Percentiles rank a stretch among this genome's conserved stretches.
These are phyloP conservation scores for Neoscelio sp. DNA, from an alignment of 2,888 invertebrate species.

Conservation along the genomic window DNA sequence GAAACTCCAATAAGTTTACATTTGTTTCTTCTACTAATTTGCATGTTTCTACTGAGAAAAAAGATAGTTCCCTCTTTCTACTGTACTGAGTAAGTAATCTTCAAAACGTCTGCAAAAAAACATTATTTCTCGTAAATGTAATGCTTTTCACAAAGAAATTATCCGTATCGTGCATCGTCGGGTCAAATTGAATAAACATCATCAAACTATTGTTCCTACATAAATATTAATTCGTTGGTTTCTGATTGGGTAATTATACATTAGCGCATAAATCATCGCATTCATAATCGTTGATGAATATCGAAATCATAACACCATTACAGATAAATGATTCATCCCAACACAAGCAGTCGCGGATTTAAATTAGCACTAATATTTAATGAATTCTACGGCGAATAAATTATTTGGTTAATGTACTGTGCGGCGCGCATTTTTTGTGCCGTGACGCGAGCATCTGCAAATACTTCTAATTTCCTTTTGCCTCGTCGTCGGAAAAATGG, in stretches of 20 bases:
- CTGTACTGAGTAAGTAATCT: too few relatives aligned
- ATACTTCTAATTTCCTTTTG: too few relatives aligned
- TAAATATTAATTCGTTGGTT: background rate
- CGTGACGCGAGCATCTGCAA: too few relatives aligned
- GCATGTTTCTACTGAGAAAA: too few relatives aligned
- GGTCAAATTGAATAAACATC: background rate
- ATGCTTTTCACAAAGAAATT: too few relatives aligned
- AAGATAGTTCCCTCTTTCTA: too few relatives aligned
- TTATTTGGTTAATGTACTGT: background rate
- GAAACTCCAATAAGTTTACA: too few relatives aligned
- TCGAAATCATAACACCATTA: background rate
- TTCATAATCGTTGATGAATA: background rate
- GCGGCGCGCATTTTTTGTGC: background rate
- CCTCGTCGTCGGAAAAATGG: too few relatives aligned
- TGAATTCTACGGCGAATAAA: background rate
- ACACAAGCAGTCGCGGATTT: background rate
- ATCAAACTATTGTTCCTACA: background rate
- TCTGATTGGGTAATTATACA: background rate
- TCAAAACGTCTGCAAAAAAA: too few relatives aligned
- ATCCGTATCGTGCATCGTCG: too few relatives aligned
- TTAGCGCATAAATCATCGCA: background rate
- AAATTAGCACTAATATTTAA: background rate
- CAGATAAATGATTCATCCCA: background rate
- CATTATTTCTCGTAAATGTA: too few relatives aligned
- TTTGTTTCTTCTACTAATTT: too few relatives aligned